Base-by-base conservation (phyloP, 2,888 invertebrate genomes). In the Morpho helenor region DNA sequence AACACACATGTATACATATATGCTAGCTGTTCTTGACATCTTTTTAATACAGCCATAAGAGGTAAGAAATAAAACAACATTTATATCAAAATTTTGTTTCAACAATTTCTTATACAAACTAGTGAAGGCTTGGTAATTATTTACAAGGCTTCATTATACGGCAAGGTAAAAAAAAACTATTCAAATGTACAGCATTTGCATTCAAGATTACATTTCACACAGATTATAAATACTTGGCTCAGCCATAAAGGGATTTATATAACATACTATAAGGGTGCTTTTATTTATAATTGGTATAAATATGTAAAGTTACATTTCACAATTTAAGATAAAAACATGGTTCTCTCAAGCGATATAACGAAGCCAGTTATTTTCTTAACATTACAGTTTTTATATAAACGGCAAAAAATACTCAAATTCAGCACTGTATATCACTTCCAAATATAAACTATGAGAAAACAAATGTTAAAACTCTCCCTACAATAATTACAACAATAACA, bases 81-180 rank as follows among this genome's bases (percentile, higher is more conserved):
- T 81, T 82, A 73, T 84, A 76, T 83, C 77, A 83, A 86, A 84
- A 84, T 75, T 75, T 87, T 87, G 84, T 84, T 82, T 88, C 73
- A 90, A 89, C 88, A 85, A 89, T 82, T 84, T 73, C 86, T 87
- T 89, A 89, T 57, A 71, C 77, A 89, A 57, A 71, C 78, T 87
- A 84, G 75, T 87, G 88, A 88, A 90, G 87, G 89, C 89, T 85
- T 85, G 81, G 79, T 85, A 84, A 82, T 79, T 89, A 90, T 90
- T 84, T 90, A 90, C 89, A 90, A 83, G 88, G 88, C 87, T 86
- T 87, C 75, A 86, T 84, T 83, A 86, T 75, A 81, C 83, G 87
- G 87, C 87, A 88, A 87, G 88, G 87, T 88, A 88, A 83, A 87
- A 83, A 87, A 87, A 87, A 89, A 84, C 81, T 82, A 84, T 81